Percentiles rank a stretch among this genome's conserved stretches.
Conservation (phyloP, 2,113 vertebrate species). For the Chlorodrepanis virens region DNA sequence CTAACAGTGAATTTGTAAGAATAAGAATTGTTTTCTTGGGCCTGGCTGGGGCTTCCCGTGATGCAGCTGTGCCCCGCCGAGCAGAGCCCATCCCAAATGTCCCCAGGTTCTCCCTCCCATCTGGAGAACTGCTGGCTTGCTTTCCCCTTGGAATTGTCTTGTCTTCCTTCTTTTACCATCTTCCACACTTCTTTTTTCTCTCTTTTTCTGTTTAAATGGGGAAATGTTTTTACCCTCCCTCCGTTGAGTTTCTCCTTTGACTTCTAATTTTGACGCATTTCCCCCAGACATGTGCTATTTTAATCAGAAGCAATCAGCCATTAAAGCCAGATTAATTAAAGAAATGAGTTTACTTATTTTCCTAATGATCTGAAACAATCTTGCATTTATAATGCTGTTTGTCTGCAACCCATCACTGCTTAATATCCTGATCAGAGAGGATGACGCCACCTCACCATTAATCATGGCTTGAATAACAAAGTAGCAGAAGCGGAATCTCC, state of each 20-base stretch:
- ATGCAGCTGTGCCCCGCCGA: background rate
- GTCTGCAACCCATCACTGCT: background rate
- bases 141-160: background rate
- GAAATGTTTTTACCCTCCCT: background rate
- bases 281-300: background rate
- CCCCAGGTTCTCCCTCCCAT: background rate
- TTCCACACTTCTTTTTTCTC: background rate
- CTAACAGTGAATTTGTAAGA: background rate
- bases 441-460: background rate
- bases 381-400: background rate
- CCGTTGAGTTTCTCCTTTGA: background rate
- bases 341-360: background rate
- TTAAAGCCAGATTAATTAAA: constrained; percentile 4
- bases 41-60: accelerated
- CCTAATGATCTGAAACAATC: background rate
- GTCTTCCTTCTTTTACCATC: background rate
- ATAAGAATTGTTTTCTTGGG: background rate
- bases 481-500: background rate
- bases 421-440: background rate
- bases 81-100: background rate
- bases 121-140: background rate
- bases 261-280: background rate
- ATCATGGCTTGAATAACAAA: background rate
- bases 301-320: constrained; percentile 8
- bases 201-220: background rate